Evolutionary conservation across 1,140 invertebrate species (phyloP).

Genomic region (Drosophila serrata): DNA sequence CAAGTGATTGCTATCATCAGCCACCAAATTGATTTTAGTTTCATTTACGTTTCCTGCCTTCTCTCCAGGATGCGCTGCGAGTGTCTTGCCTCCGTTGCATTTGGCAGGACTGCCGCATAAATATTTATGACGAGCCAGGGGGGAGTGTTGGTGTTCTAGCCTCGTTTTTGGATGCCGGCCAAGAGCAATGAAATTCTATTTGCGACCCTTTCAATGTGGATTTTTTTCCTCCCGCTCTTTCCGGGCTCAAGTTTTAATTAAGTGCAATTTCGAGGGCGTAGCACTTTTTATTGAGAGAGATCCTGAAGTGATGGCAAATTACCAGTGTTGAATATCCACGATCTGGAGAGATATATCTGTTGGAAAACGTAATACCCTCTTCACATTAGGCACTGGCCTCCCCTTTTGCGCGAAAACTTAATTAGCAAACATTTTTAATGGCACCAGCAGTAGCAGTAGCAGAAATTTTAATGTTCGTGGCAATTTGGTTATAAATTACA

Average conservation of each 20-base stretch:
- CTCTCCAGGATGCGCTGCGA: neutral
- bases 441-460: conserved; percentile 35
- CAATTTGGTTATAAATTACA: conserved; percentile 71
- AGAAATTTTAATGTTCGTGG: conserved; percentile 58
- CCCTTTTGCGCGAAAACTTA: conserved; percentile 42
- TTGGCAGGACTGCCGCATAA: conserved; percentile 69
- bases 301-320: conserved; percentile 16
- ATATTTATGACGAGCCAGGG: conserved; percentile 71
- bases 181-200: conserved; percentile 82
- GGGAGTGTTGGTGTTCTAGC: conserved; percentile 38
- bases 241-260: conserved; percentile 69
- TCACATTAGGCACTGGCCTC: conserved; percentile 17
- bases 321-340: conserved; percentile 23
- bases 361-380: conserved; percentile 22
- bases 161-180: conserved; percentile 64
- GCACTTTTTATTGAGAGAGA: conserved; percentile 29
- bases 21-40: conserved; percentile 81
- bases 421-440: conserved; percentile 68
- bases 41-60: conserved; percentile 74
- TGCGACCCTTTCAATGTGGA: conserved; percentile 59
- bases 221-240: conserved; percentile 29
- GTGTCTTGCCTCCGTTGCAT: conserved; percentile 48
- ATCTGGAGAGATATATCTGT: conserved; percentile 25
- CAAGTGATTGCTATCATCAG: conserved; percentile 72
- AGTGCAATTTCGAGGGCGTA: conserved; percentile 75